Evolutionary conservation across 2,888 invertebrate species (phyloP).

Genomic region (Lampropteryx suffumata): DNA sequence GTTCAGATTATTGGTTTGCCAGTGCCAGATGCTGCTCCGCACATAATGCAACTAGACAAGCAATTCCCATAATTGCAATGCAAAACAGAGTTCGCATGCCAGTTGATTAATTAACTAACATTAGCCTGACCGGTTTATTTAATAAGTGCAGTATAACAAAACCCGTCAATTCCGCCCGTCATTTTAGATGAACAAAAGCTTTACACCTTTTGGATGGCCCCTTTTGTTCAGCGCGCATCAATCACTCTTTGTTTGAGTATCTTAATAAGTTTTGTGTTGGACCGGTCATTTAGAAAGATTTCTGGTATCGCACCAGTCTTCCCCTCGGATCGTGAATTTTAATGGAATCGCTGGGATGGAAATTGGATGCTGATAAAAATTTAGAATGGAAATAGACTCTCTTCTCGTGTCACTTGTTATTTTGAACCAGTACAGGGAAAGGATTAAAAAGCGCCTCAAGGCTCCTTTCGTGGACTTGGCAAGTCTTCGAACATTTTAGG

Average conservation of each 20-base stretch:
- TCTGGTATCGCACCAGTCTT: slow-evolving; percentile 54
- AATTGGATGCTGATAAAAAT: slow-evolving; percentile 39
- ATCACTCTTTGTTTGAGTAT: slow-evolving; percentile 78
- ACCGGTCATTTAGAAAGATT: slow-evolving; percentile 79
- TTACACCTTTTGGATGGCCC: slow-evolving; percentile 39
- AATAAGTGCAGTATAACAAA: slow-evolving; percentile 65
- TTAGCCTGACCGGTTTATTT: slow-evolving; percentile 71
- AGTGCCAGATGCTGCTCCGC: slow-evolving; percentile 17
- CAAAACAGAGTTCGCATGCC: slow-evolving; percentile 50
- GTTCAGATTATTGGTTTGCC: slow-evolving; percentile 2
- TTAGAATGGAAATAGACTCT: too few relatives aligned
- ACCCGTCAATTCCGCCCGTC: slow-evolving; percentile 52
- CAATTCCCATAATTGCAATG: slow-evolving; percentile 39
- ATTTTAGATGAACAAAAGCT: slow-evolving; percentile 59
- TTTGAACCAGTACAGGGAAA: too few relatives aligned
- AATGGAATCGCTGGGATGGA: slow-evolving; percentile 51
- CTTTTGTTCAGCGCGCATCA: slow-evolving; percentile 76
- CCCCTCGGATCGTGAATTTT: slow-evolving; percentile 55
- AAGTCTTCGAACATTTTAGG: too few relatives aligned
- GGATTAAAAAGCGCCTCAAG: too few relatives aligned
- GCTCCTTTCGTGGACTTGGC: too few relatives aligned
- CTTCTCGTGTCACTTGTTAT: too few relatives aligned
- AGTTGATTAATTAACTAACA: slow-evolving; percentile 72
- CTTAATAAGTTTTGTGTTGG: slow-evolving; percentile 79
- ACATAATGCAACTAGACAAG: slow-evolving; percentile 29